Conservation (phyloP, 2,888 invertebrate genomes). For the Hipparchia semele region DNA sequence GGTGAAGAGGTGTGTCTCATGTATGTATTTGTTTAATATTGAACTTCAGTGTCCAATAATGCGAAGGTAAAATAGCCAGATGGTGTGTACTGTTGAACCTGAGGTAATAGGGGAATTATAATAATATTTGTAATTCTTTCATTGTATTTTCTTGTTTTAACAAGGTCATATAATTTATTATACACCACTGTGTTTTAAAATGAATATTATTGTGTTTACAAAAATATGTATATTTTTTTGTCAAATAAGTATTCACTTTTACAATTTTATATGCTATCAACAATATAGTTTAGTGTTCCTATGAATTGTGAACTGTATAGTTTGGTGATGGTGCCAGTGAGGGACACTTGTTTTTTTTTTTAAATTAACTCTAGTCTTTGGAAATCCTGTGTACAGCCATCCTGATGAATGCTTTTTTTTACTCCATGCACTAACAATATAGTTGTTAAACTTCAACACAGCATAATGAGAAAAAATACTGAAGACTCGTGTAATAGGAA, state of each 20-base stretch:
- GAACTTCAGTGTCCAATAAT: constrained; percentile 36
- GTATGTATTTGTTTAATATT: constrained; percentile 56
- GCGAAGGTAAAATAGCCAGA: too few species aligned
- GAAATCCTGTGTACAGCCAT: constrained; percentile 61
- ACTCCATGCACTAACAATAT: constrained; percentile 52
- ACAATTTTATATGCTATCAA: too few species aligned
- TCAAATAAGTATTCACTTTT: too few species aligned
- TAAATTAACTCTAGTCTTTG: constrained; percentile 60
- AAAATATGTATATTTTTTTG: background rate
- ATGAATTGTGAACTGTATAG: constrained; percentile 60
- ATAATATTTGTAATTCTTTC: too few species aligned
- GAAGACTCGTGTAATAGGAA: constrained; percentile 50
- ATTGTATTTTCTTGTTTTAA: too few species aligned
- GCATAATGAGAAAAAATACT: constrained; percentile 50
- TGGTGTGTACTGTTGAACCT: too few species aligned
- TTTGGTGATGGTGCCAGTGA: constrained; percentile 56
- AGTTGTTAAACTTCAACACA: constrained; percentile 48
- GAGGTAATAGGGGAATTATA: too few species aligned
- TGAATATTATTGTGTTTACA: too few species aligned
- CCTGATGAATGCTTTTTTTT: constrained; percentile 53
- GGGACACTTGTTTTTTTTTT: constrained; percentile 49
- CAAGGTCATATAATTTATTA: too few species aligned
- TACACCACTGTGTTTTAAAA: too few species aligned
- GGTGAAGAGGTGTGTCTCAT: constrained; percentile 67
- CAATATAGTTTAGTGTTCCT: constrained; percentile 57